Evolutionary conservation across 2,888 invertebrate species (phyloP).

Genomic region (Hartigia nigra): DNA sequence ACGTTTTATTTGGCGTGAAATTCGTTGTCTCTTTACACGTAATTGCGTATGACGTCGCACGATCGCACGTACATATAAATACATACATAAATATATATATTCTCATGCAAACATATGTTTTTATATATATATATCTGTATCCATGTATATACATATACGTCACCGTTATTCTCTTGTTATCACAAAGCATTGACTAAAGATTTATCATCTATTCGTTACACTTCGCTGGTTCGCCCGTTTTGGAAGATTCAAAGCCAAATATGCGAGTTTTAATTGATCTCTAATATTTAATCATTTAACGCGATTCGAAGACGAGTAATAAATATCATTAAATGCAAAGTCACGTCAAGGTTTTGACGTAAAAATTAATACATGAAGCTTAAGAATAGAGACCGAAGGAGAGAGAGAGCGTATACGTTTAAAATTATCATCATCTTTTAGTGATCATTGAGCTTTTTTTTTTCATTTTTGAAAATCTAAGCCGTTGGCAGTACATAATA

Average conservation of each 20-base stretch:
- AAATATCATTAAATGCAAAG: not conserved
- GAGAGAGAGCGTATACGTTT: not conserved
- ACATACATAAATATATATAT: constrained; percentile 20
- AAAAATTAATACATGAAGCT: not conserved
- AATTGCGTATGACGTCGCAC: constrained; percentile 22
- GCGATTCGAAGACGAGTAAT: not conserved
- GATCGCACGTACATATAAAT: constrained; percentile 4
- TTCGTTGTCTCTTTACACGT: constrained; percentile 48
- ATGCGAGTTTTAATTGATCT: constrained; percentile 5
- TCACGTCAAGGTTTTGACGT: not conserved
- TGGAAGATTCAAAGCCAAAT: constrained; percentile 2
- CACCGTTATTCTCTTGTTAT: constrained; percentile 22
- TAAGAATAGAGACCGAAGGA: not conserved
- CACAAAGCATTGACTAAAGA: constrained; percentile 39
- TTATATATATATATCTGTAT: constrained; percentile 20
- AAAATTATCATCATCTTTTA: not conserved
- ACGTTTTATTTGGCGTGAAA: constrained; percentile 36
- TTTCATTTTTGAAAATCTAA: not conserved
- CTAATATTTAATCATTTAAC: constrained; percentile 10
- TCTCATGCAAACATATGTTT: constrained; percentile 21
- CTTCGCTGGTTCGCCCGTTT: constrained; percentile 7
- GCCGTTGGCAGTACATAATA: not conserved
- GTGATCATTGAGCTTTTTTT: not conserved
- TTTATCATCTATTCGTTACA: constrained; percentile 10
- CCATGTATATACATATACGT: constrained; percentile 13